Evolutionary conservation across 2,797 vertebrate species (phyloP), one percentile per base, ranked within the genome.

Genomic region (Hydrolagus colliei): DNA sequence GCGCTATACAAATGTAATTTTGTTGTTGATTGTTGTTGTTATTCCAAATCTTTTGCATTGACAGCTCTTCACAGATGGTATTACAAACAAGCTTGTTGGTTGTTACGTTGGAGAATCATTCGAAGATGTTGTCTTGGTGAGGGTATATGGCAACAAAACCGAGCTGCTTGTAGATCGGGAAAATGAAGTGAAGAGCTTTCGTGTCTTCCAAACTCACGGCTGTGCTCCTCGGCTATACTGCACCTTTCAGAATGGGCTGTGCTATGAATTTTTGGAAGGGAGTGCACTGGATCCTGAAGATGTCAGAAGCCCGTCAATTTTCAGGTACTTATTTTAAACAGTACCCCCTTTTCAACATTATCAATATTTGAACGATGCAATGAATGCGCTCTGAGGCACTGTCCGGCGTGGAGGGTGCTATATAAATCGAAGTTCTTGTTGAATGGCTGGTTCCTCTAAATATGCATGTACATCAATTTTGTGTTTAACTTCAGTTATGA

Each of bases 71-170:
- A 99, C 98, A 0, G 97, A 99, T 52, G 98, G 98, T 13, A 99
- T 99, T 88, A 99, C 98, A 88, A 99, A 99, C 87, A 99, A 99
- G 87, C 92, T 99, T 88, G 95, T 99, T 77, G 97, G 96, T 89
- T 99, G 97, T 91, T 98, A 98, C 0, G 91, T 96, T 87, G 96
- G 95, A 0, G 87, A 95, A 2, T 86, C 90, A 75, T 95, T 95
- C 91, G 93, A 97, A 3, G 96, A 98, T 18, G 97, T 98, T 1
- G 96, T 99, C 72, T 93, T 99, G 84, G 97, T 99, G 62, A 94
- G 98, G 73, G 96, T 99, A 92, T 99, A 99, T 35, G 98, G 98
- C 86, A 96, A 99, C 90, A 98, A 97, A 91, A 99, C 97, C 0
- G 98, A 99, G 87, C 92, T 99, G 79, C 90, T 99, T 75, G 96